Base-by-base conservation (phyloP, 1,140 invertebrate genomes). In the Pygmarrhopalites habei region DNA sequence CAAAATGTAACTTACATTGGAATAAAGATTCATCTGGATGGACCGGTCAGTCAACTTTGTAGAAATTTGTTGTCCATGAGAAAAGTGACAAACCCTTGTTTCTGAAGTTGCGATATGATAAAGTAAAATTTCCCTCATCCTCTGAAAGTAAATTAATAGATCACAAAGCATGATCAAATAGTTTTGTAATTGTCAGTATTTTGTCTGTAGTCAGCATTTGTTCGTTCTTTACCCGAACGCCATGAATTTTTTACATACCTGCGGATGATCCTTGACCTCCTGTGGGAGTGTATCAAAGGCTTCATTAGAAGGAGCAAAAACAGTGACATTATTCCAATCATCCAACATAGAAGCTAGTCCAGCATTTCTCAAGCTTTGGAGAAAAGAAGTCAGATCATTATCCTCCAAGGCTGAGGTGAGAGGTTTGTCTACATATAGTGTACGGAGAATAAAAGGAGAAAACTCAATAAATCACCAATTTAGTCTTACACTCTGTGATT, bases 1-100 rank as follows among this genome's bases (percentile, higher is more conserved):
- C n/a, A n/a, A n/a, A n/a, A n/a, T n/a, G n/a, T 56, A 10, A 39
- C 75, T 73, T 74, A 78, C 77, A 0, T 79, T 79, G 35, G 80
- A 79, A 71, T 82, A 83, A 0, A 83, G 71, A 71, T 83, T 83
- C 7, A 85, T 72, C 21, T 81, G 74, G 2, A 85, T 53, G 76
- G 72, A 39, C 77, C 80, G 10, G 70, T 63, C 10, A 75, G 70
- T 0, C 80, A 79, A 14, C 75, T 75, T 58, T 81, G 63, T 47
- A 75, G 65, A 10, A 73, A 74, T 47, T 79, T 77, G 65, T 83
- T 82, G 28, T 77, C 75, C 62, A 85, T 75, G 60, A 14, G 62
- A 49, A 43, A 69, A 69, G 26, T 79, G 75, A 49, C 76, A 79
- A 1, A 78, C 77, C 60, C 77, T 74, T 3, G 78, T 70, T 70